A percentile compares a stretch with the other conserved stretches of the same genome.
Evolutionary conservation across 1,140 invertebrate species (phyloP).

Genomic region (Muscidifurax raptorellus): DNA sequence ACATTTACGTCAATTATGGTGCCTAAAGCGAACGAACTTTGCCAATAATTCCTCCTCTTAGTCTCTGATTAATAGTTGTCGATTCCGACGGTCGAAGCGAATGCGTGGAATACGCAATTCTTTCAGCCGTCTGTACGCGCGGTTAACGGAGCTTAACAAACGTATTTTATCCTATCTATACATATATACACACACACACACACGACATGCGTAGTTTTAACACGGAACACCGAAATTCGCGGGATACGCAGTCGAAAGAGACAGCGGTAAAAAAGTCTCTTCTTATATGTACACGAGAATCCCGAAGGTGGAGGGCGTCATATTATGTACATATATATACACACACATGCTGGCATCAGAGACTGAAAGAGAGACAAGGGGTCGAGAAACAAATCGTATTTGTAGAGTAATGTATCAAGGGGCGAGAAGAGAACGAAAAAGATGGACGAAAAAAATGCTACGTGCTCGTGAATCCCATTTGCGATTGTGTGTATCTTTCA

Average conservation of each 20-base stretch:
- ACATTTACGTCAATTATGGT: constrained; percentile 36
- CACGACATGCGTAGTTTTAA: too few species aligned
- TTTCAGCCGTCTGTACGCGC: not conserved
- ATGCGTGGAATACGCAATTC: not conserved
- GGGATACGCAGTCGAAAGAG: too few species aligned
- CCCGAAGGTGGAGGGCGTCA: too few species aligned
- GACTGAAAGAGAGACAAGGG: not conserved
- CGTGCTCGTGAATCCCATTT: constrained; percentile 29
- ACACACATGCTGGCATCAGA: too few species aligned
- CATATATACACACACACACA: too few species aligned
- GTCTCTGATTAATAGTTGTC: constrained; percentile 31
- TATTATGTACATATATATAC: too few species aligned
- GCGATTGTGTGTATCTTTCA: not conserved
- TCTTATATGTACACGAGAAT: too few species aligned
- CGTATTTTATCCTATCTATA: too few species aligned
- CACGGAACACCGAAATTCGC: too few species aligned
- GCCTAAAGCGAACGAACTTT: constrained; percentile 17
- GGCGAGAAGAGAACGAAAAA: constrained; percentile 18
- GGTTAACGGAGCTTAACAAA: not conserved
- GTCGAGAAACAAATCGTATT: constrained; percentile 45
- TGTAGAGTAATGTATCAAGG: constrained; percentile 49
- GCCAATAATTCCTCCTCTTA: constrained; percentile 29
- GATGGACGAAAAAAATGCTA: constrained; percentile 15
- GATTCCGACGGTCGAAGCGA: not conserved
- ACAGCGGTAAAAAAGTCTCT: too few species aligned